phyloP scores from a whole-genome alignment of 2,797 vertebrate genomes.

The Rhynchonycteris naso region DNA sequence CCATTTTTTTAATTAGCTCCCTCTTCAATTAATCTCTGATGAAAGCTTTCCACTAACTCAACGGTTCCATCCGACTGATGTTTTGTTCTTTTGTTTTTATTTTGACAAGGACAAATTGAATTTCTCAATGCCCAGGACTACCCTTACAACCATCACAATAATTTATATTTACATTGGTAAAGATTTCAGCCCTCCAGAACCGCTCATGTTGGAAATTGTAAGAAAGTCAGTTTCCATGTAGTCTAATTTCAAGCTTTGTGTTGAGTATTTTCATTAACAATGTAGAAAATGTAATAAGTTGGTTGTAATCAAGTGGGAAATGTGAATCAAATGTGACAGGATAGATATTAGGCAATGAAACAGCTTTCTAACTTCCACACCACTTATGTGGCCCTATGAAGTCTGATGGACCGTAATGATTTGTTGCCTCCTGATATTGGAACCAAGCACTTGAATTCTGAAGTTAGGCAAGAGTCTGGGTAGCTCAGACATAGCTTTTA shows the following conservation, averaged over 20 bases:
- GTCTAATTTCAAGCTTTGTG: slow-evolving; percentile 56
- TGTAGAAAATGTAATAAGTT: neutral
- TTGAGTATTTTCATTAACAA: slow-evolving; percentile 45
- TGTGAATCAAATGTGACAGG: slow-evolving; percentile 28
- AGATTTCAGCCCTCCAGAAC: slow-evolving; percentile 17
- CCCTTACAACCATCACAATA: slow-evolving; percentile 46
- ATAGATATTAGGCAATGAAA: slow-evolving; percentile 53
- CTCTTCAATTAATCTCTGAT: slow-evolving; percentile 62
- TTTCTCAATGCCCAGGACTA: slow-evolving; percentile 60
- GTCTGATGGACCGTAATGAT: slow-evolving; percentile 12
- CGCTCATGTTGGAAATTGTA: slow-evolving; percentile 66
- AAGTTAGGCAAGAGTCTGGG: slow-evolving; percentile 63
- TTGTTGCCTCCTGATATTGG: slow-evolving; percentile 29
- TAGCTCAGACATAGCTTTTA: slow-evolving; percentile 54
- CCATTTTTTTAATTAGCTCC: slow-evolving; percentile 72
- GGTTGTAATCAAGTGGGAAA: slow-evolving; percentile 56
- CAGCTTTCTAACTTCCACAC: slow-evolving; percentile 46
- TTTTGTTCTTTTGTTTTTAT: slow-evolving; percentile 74
- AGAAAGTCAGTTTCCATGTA: slow-evolving; percentile 50
- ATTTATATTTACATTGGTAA: slow-evolving; percentile 64
- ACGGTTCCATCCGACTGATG: slow-evolving; percentile 52
- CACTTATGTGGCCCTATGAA: slow-evolving; percentile 22
- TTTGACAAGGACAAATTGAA: slow-evolving; percentile 71
- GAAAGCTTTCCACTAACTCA: slow-evolving; percentile 63
- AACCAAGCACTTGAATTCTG: slow-evolving; percentile 16